These are phyloP conservation scores for Benthochromis sp. DNA, from an alignment of 2,113 vertebrate genomes.

Conservation along the genomic window DNA sequence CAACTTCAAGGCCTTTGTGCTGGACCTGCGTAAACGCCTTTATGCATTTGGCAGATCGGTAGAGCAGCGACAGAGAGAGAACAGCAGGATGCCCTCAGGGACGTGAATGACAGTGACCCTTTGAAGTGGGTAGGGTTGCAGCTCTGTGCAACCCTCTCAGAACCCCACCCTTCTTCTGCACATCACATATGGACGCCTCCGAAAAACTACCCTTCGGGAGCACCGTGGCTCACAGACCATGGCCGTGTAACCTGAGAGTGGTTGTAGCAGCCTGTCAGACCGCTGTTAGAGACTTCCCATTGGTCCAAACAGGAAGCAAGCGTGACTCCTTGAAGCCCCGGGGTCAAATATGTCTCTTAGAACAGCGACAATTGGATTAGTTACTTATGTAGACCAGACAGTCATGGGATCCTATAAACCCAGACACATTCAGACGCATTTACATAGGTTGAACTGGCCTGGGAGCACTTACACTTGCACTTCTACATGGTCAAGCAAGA, in stretches of 20 bases:
- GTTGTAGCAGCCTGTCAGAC: constrained; percentile 43
- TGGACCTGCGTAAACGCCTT: neutral
- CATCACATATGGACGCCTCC: constrained; percentile 49
- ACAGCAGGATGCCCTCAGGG: constrained; percentile 42
- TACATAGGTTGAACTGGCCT: constrained; percentile 1
- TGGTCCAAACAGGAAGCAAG: constrained; percentile 52
- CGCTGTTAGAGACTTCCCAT: constrained; percentile 31
- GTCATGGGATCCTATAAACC: constrained; percentile 10
- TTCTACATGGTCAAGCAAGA: neutral
- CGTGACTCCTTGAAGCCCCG: constrained; percentile 27
- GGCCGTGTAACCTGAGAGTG: constrained; percentile 45
- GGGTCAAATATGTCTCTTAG: constrained; percentile 35
- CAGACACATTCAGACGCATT: neutral
- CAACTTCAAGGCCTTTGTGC: constrained; percentile 50
- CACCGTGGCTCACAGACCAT: neutral
- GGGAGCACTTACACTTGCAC: neutral
- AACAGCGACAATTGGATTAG: constrained; percentile 62
- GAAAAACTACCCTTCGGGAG: constrained; percentile 1
- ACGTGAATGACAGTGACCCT: constrained; percentile 22
- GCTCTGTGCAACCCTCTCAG: neutral
- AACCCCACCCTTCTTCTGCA: constrained; percentile 20
- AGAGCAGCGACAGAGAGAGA: neutral
- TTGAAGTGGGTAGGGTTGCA: constrained; percentile 47
- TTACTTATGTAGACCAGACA: constrained; percentile 43
- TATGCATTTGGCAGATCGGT: neutral